Evolutionary conservation across 2,113 vertebrate genomes (phyloP), one percentile per base, ranked within the genome.

Genomic region (Ceuthmochares aereus): DNA sequence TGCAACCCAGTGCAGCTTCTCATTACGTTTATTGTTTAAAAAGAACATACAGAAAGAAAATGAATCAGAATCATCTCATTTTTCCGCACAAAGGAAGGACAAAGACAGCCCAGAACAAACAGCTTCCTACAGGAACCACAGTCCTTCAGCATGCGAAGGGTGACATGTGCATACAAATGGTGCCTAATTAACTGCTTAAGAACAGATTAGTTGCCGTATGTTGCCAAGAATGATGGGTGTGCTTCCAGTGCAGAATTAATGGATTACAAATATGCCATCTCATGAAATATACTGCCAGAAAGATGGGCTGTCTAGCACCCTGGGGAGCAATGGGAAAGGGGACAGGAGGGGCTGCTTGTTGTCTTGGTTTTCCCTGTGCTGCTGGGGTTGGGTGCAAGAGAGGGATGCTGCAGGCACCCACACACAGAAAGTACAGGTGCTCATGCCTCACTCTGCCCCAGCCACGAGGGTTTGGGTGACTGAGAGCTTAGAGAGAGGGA

Each of bases 141-240:
- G 84, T 58, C 49, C 80, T 58, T 51, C 16, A 51, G 72, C 1
- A 6, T 12, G 45, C 70, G 40, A 87, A 94, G 90, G 93, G 84
- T 43, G 10, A 80, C 30, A 20, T 5, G 49, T 68, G 93, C 95
- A 92, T 95, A 77, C 92, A 96, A 97, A 96, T 88, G 82, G 87
- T 84, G 92, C 90, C 88, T 97, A 96, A 97, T 97, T 96, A 96
- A 84, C 87, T 93, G 92, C 95, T 94, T 94, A 96, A 96, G 95
- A 93, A 96, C 95, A 68, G 96, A 96, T 95, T 95, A 96, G 92
- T 78, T 92, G 93, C 96, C 95, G 95, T 96, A 96, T 97, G 96
- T 14, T 84, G 64, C 83, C 91, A 78, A 63, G 95, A 95, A 89
- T 78, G 96, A 96, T 92, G 90, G 80, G 76, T 93, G 93, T 40